Evolutionary conservation across 2,113 vertebrate genomes (phyloP).

Genomic region (Gopherus flavomarginatus): DNA sequence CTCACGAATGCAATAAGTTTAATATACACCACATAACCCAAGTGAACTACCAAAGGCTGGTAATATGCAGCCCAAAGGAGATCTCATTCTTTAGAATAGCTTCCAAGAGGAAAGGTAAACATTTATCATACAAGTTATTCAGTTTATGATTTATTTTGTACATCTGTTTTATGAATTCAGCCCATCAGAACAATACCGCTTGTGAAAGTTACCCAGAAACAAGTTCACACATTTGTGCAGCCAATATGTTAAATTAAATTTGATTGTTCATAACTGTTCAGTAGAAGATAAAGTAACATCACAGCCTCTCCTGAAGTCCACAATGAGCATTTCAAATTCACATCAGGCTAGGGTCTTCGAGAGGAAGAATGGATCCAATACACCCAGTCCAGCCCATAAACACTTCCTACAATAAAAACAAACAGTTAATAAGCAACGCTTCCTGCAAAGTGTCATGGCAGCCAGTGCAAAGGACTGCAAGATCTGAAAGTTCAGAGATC

Average conservation of each 20-base stretch:
- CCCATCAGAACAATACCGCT: background rate
- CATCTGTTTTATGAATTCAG: background rate
- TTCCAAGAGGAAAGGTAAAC: background rate
- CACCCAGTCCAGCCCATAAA: background rate
- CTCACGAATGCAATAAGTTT: background rate
- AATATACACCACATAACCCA: background rate
- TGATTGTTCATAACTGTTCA: background rate
- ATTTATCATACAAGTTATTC: background rate
- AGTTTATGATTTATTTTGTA: slow-evolving; percentile 47
- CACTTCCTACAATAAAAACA: slow-evolving; percentile 42
- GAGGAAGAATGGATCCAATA: background rate
- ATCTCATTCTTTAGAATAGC: accelerated
- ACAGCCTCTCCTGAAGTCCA: background rate
- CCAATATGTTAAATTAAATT: slow-evolving; percentile 1
- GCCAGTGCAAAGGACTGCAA: background rate
- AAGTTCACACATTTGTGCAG: background rate
- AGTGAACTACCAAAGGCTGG: accelerated
- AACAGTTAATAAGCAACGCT: background rate
- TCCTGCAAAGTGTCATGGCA: background rate
- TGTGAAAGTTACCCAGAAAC: background rate
- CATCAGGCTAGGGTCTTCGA: background rate
- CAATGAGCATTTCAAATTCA: background rate
- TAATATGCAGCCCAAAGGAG: background rate
- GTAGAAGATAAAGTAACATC: background rate
- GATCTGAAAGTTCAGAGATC: background rate